Percentiles rank a stretch among this genome's conserved stretches.
Conservation (phyloP, 2,113 vertebrate species). For the Rattus norvegicus region DNA sequence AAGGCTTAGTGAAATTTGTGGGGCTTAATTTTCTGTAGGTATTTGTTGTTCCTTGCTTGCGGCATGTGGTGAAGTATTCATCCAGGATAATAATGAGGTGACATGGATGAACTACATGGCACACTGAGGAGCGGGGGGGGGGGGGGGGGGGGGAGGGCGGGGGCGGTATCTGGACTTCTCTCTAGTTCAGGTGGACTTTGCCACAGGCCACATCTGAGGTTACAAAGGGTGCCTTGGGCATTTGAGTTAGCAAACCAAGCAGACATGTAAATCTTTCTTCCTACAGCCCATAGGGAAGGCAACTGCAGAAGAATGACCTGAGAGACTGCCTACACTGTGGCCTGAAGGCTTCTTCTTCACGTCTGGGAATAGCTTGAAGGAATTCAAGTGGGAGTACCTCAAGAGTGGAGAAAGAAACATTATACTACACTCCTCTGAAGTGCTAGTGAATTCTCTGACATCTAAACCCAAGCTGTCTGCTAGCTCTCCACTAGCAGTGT, state of each 20-base stretch:
- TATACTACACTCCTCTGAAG: background rate
- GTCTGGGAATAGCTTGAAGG: background rate
- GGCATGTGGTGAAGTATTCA: background rate
- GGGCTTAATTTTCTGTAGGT: too few species aligned
- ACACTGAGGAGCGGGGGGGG: too few species aligned
- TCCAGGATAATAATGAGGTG: background rate
- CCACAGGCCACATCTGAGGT: background rate
- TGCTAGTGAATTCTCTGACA: background rate
- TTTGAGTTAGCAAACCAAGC: background rate
- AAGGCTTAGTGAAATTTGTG: background rate
- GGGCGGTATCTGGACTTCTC: fast-evolving
- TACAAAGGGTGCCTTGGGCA: too few species aligned
- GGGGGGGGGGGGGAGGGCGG: too few species aligned
- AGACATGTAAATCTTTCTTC: background rate
- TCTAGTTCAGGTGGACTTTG: background rate
- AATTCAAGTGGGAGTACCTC: background rate
- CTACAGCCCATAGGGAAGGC: background rate
- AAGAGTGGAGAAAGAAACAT: background rate
- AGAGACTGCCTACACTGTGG: background rate
- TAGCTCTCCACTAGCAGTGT: background rate
- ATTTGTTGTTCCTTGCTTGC: background rate
- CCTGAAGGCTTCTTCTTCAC: background rate
- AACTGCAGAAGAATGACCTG: background rate
- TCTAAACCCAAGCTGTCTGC: background rate
- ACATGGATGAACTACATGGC: too few species aligned